Percentiles rank a stretch among this genome's conserved stretches.
phyloP scores from a whole-genome alignment of 2,113 vertebrate species.

The Notiomystis cincta region DNA sequence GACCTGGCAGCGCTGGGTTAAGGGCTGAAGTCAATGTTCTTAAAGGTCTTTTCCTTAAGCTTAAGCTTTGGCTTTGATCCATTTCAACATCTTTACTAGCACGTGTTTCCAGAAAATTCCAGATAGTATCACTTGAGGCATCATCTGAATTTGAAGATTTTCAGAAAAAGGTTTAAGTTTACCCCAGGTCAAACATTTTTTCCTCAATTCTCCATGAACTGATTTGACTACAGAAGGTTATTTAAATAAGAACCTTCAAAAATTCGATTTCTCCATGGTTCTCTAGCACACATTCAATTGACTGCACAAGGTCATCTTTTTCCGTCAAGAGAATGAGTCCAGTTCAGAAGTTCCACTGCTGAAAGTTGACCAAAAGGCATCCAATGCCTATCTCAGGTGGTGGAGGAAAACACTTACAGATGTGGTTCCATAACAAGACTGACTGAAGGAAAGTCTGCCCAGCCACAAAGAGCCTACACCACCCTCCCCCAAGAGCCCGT shows the following conservation, averaged over 20 bases:
- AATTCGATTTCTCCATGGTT: background rate
- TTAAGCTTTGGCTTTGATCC: background rate
- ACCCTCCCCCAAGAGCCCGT: background rate
- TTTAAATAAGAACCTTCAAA: background rate
- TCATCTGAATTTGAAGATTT: background rate
- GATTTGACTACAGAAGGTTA: background rate
- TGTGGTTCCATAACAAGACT: background rate
- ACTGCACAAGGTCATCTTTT: background rate
- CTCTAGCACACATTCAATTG: background rate
- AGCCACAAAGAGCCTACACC: background rate
- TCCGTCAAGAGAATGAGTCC: accelerated
- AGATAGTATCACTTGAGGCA: background rate
- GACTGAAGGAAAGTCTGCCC: background rate
- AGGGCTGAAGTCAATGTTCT: background rate
- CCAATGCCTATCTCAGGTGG: background rate
- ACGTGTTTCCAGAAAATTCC: background rate
- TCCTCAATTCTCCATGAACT: accelerated
- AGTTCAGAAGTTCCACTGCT: background rate
- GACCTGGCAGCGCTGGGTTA: background rate
- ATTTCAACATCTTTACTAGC: background rate
- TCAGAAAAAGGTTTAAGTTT: background rate
- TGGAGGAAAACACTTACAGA: background rate
- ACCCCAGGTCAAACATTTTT: background rate
- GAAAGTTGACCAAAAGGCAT: background rate
- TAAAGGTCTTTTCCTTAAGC: background rate